phyloP scores from a whole-genome alignment of 1,140 invertebrate species.

The Lepidurus arcticus region DNA sequence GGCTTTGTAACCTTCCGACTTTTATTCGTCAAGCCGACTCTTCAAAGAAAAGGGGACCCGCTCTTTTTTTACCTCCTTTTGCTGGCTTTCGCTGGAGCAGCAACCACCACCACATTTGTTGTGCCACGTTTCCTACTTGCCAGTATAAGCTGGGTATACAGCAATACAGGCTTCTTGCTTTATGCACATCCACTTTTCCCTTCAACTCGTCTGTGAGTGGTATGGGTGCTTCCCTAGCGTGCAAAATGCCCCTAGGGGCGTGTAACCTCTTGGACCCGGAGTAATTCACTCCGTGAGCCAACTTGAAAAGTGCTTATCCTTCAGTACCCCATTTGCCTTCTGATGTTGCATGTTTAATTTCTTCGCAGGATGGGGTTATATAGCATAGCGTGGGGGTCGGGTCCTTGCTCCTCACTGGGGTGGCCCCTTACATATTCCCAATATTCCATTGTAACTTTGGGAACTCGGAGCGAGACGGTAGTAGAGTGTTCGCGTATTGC shows the following conservation, averaged over 20 bases:
- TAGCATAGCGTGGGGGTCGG: not conserved
- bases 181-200: not conserved
- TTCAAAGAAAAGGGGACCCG: too few species aligned
- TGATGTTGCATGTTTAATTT: conserved; percentile 20
- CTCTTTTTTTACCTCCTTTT: too few species aligned
- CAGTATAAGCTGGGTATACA: not conserved
- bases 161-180: not conserved
- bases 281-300: conserved; percentile 18
- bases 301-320: conserved; percentile 3
- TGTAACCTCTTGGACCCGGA: conserved; percentile 4
- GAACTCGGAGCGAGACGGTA: not conserved
- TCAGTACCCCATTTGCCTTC: conserved; percentile 18
- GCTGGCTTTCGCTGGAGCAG: not conserved
- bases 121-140: not conserved
- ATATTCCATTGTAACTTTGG: not conserved
- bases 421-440: not conserved
- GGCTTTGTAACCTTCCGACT: too few species aligned
- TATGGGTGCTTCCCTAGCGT: not conserved
- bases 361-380: not conserved
- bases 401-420: not conserved
- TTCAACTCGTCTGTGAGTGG: not conserved
- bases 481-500: not conserved
- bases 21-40: too few species aligned
- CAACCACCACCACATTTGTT: not conserved
- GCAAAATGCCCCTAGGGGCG: conserved; percentile 6